These are phyloP conservation scores for Notiomystis cincta DNA, from an alignment of 2,113 vertebrate genomes.

Conservation along the genomic window DNA sequence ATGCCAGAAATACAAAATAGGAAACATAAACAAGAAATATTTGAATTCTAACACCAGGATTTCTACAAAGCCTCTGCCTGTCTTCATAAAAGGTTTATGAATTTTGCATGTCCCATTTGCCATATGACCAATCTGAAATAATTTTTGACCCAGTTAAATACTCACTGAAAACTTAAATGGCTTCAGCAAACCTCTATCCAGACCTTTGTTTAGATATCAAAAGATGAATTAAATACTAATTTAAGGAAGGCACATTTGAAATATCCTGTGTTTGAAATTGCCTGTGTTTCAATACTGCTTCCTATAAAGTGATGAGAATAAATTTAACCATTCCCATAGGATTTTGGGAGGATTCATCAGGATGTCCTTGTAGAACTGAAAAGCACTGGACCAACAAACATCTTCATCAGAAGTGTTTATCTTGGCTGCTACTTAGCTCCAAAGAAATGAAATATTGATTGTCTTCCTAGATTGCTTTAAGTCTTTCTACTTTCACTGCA, in stretches of 20 bases:
- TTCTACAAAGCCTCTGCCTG: neutral
- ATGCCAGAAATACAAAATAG: neutral
- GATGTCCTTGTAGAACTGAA: neutral
- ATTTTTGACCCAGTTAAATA: neutral
- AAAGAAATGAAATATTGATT: slow-evolving; percentile 24
- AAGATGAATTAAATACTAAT: neutral
- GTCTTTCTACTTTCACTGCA: neutral
- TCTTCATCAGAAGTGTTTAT: slow-evolving; percentile 4
- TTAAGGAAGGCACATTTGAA: neutral
- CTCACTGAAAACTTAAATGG: neutral
- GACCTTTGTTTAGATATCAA: neutral
- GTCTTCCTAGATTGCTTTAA: neutral
- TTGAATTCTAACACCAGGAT: neutral
- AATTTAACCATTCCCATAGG: neutral
- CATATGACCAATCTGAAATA: neutral
- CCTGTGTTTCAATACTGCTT: neutral
- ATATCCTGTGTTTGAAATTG: neutral
- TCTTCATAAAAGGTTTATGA: neutral
- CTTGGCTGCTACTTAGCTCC: neutral
- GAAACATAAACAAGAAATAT: neutral
- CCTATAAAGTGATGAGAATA: neutral
- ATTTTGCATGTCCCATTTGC: neutral
- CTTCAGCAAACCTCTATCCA: neutral
- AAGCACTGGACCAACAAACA: neutral
- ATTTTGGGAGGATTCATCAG: neutral